These are phyloP conservation scores for Chloroceryle aenea DNA, from an alignment of 2,113 vertebrate species.

Conservation along the genomic window DNA sequence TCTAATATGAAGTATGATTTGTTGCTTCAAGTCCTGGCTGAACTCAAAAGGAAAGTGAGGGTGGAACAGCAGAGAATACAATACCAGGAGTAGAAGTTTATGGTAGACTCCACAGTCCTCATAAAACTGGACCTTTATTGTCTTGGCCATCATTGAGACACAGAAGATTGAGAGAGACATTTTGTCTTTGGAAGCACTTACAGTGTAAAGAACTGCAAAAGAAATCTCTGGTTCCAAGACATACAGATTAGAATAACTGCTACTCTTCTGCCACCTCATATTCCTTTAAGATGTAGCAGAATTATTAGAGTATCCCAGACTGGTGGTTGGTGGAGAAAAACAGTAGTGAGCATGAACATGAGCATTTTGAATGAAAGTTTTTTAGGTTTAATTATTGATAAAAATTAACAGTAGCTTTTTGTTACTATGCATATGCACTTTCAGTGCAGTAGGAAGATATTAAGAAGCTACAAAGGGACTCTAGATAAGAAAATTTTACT, in stretches of 20 bases:
- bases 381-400: background rate
- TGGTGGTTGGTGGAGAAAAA: background rate
- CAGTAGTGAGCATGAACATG: background rate
- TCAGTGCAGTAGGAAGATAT: background rate
- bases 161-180: background rate
- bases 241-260: background rate
- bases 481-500: background rate
- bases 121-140: background rate
- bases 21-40: slow-evolving; percentile 27
- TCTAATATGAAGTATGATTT: slow-evolving; percentile 6
- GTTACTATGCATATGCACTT: background rate
- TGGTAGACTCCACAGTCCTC: background rate
- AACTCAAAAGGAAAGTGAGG: background rate
- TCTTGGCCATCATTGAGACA: background rate
- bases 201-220: background rate
- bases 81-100: background rate
- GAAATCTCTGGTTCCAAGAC: background rate
- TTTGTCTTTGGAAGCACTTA: background rate
- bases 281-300: background rate
- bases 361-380: background rate
- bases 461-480: background rate
- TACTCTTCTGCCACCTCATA: background rate
- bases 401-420: background rate
- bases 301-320: background rate
- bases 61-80: background rate